Evolutionary conservation across 2,888 invertebrate genomes (phyloP), one percentile per base, ranked within the genome.

Genomic region (Gymnocheta viridis): DNA sequence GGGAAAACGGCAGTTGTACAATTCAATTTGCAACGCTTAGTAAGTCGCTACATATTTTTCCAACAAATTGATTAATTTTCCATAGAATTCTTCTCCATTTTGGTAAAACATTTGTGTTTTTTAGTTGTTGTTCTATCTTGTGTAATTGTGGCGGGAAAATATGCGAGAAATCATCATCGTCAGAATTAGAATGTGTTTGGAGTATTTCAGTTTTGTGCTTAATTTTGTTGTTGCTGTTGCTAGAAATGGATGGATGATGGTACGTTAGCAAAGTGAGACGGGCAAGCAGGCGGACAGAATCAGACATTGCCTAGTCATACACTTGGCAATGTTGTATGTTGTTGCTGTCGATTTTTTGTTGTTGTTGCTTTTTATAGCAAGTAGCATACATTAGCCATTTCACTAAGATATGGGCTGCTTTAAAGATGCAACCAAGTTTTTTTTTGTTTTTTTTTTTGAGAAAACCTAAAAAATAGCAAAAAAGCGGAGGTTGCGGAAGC

Each of bases 161-260:
- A 81, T 83, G 80, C 82, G 58, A 85, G 73, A 83, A 83, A 81
- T 81, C 85, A 85, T 82, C 79, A 74, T 79, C 74, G 79, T 85
- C 85, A 87, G 90, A 89, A 89, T 89, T 89, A 89, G 89, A 89
- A 89, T 89, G 89, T 89, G 88, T 78, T 73, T 69, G 70, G 44
- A 81, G 77, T 81, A 62, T 76, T 77, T 69, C 41, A 64, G 77
- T 73, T 77, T 69, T 81, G 73, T 69, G 62, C 76, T 66, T 76
- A 22, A 58, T 67, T 67, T 62, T 81, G 38, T 60, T 67, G 27
- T 60, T 69, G 58, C 51, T 58, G 14, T 38, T 51, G 79, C 47
- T 62, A 80, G 76, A 67, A 67, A 19, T 44, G 82, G 44, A 47
- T 80, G 82, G 72, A 32, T 79, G 44, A 47, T 80, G 82, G 72